Evolutionary conservation across 2,113 vertebrate genomes (phyloP).

Genomic region (Columbina picui): DNA sequence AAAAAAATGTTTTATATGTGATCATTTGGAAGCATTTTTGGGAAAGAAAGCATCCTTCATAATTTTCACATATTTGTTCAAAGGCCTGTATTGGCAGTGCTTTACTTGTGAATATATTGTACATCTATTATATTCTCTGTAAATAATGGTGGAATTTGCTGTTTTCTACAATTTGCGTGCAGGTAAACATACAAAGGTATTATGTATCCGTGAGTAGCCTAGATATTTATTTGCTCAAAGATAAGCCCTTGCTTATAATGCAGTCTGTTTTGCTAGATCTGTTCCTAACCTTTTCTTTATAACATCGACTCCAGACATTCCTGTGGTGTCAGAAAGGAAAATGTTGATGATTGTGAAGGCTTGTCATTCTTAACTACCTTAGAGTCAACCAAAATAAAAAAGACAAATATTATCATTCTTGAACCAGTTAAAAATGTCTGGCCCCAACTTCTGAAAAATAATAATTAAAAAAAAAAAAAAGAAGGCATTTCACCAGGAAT

Average conservation of each 20-base stretch:
- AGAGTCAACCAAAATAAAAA: neutral
- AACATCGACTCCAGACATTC: slow-evolving; percentile 54
- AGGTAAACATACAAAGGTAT: neutral
- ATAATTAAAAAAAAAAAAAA: neutral
- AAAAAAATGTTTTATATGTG: neutral
- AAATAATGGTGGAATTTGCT: slow-evolving; percentile 19
- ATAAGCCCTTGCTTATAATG: neutral
- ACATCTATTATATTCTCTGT: neutral
- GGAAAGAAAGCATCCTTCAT: neutral
- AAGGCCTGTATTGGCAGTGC: neutral
- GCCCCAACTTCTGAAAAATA: neutral
- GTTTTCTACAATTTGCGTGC: neutral
- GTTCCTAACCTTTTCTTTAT: slow-evolving; percentile 16
- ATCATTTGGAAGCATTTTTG: neutral
- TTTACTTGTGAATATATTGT: neutral
- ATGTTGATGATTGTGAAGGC: slow-evolving; percentile 36
- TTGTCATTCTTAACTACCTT: neutral
- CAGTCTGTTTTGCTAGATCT: slow-evolving; percentile 22
- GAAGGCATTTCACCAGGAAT: neutral
- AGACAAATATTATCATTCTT: neutral
- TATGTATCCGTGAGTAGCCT: neutral
- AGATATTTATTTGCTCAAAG: slow-evolving; percentile 33
- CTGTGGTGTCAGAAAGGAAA: slow-evolving; percentile 22
- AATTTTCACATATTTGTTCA: neutral
- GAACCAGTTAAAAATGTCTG: neutral